A percentile compares a stretch with the other conserved stretches of the same genome.
These are phyloP conservation scores for Graphium colonna DNA, from an alignment of 2,888 invertebrate genomes.

Conservation along the genomic window DNA sequence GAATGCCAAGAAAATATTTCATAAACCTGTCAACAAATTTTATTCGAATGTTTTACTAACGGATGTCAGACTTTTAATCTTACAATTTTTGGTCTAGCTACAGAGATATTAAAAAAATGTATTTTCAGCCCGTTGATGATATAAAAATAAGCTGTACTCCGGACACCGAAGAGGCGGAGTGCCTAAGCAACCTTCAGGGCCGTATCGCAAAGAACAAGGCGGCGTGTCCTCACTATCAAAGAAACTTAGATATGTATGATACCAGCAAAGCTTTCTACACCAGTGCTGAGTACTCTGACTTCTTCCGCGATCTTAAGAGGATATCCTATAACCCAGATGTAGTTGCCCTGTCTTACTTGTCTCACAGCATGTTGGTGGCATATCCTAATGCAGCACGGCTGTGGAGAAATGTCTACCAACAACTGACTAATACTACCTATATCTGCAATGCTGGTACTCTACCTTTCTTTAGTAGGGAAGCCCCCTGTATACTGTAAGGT, in stretches of 20 bases:
- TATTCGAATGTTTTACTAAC: too few species aligned
- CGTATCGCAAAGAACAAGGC: not conserved
- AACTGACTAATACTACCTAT: not conserved
- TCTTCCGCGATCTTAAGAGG: not conserved
- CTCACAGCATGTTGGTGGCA: not conserved
- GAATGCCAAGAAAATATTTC: too few species aligned
- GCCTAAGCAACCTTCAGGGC: not conserved
- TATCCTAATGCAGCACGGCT: not conserved
- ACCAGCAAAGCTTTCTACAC: not conserved
- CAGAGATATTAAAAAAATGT: too few species aligned
- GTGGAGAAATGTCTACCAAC: not conserved
- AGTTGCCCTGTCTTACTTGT: not conserved
- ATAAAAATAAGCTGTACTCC: slow-evolving; percentile 3
- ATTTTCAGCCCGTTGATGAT: slow-evolving; percentile 8
- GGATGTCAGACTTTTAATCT: too few species aligned
- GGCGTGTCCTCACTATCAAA: not conserved
- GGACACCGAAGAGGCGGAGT: not conserved
- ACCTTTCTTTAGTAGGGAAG: not conserved
- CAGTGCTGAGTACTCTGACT: not conserved
- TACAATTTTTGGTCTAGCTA: too few species aligned
- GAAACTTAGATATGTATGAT: not conserved
- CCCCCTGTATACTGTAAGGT: too few species aligned
- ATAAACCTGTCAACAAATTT: too few species aligned
- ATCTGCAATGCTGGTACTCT: not conserved
- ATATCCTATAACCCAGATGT: not conserved